phyloP scores from a whole-genome alignment of 2,113 vertebrate species.

The Ophiodon elongatus region DNA sequence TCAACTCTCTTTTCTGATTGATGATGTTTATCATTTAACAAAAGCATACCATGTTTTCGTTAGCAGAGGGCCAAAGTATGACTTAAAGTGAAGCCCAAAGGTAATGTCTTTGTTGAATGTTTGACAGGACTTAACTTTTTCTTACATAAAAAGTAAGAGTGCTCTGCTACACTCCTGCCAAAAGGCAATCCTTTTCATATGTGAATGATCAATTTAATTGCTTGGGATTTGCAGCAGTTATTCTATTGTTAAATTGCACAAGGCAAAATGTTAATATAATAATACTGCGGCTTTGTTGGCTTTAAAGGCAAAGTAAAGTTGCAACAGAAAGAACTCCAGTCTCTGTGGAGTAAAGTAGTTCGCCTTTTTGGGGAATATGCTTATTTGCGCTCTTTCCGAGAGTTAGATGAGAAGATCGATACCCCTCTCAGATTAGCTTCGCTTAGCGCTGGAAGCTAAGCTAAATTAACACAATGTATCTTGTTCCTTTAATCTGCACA shows the following conservation, averaged over 20 bases:
- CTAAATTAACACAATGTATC: background rate
- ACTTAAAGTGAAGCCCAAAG: background rate
- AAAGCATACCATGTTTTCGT: background rate
- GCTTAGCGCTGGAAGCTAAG: background rate
- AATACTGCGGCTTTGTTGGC: background rate
- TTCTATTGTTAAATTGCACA: background rate
- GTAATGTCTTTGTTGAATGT: conserved; percentile 17
- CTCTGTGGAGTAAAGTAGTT: background rate
- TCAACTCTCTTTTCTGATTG: background rate
- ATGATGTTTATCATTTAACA: conserved; percentile 14
- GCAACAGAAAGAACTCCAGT: background rate
- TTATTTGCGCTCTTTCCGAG: background rate
- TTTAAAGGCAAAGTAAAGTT: conserved; percentile 2
- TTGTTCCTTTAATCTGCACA: background rate
- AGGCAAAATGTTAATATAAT: background rate
- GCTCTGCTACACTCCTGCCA: background rate
- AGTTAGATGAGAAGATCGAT: background rate
- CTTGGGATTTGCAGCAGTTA: conserved; percentile 7
- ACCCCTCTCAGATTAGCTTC: background rate
- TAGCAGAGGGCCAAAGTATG: background rate
- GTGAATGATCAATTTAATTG: background rate
- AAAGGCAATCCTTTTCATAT: background rate
- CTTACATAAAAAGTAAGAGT: background rate
- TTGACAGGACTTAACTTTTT: background rate
- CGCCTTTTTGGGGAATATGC: background rate